These are phyloP conservation scores for Hylia prasina DNA, from an alignment of 2,113 vertebrate genomes.

Conservation along the genomic window DNA sequence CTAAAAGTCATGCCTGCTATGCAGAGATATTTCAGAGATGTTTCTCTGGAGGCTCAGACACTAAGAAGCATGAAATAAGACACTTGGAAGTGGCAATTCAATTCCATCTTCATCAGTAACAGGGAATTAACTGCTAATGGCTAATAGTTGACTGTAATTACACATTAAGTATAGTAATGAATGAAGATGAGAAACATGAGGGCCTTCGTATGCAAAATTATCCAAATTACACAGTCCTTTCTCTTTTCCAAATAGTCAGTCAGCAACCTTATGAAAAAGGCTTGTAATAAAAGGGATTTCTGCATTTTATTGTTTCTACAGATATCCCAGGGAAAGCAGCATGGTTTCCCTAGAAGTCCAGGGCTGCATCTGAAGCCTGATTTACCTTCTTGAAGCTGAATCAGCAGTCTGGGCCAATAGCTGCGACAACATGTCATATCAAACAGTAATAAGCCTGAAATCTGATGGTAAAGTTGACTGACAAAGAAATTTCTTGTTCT, in stretches of 20 bases:
- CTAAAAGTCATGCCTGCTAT: not conserved
- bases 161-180: not conserved
- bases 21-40: not conserved
- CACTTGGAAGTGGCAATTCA: not conserved
- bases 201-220: not conserved
- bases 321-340: not conserved
- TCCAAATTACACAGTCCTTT: not conserved
- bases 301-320: not conserved
- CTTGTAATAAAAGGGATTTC: not conserved
- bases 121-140: not conserved
- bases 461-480: not conserved
- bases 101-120: not conserved
- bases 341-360: not conserved
- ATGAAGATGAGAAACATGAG: not conserved
- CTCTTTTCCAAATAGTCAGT: not conserved
- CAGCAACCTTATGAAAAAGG: not conserved
- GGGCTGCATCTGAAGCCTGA: not conserved
- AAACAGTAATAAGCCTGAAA: not conserved
- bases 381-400: not conserved
- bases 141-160: not conserved
- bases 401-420: not conserved
- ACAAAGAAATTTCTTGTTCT: not conserved
- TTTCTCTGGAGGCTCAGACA: not conserved
- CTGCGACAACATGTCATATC: not conserved
- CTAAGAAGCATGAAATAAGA: conserved; percentile 4